These are phyloP conservation scores for Spea multiplicata DNA, from an alignment of 2,113 vertebrate species.

Conservation along the genomic window DNA sequence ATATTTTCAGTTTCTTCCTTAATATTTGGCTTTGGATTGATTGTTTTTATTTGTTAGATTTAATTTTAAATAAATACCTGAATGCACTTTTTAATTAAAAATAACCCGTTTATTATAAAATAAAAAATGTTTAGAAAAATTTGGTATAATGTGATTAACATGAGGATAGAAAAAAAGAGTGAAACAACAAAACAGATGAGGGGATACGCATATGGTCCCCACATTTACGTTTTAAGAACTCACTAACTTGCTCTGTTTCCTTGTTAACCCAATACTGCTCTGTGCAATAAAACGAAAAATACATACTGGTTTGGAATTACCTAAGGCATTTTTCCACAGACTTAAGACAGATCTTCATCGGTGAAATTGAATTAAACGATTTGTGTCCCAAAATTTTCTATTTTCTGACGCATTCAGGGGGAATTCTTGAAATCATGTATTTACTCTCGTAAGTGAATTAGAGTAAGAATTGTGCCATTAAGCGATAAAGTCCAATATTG, in stretches of 20 bases:
- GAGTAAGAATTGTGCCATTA: constrained; percentile 56
- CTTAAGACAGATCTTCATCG: constrained; percentile 13
- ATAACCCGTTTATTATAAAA: constrained; percentile 66
- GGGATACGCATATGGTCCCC: constrained; percentile 32
- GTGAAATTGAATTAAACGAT: constrained; percentile 5
- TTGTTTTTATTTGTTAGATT: constrained; percentile 55
- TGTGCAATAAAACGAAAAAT: constrained; percentile 28
- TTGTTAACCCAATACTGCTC: constrained; percentile 34
- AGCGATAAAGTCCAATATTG: constrained; percentile 61
- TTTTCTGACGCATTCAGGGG: constrained; percentile 53
- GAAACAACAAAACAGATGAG: constrained; percentile 24
- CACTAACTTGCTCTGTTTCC: constrained; percentile 23
- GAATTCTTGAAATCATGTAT: constrained; percentile 56
- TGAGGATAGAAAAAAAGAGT: constrained; percentile 4
- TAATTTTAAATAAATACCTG: constrained; percentile 73
- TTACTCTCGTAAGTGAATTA: constrained; percentile 50
- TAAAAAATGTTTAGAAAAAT: background rate
- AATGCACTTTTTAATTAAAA: constrained; percentile 64
- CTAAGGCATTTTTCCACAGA: constrained; percentile 36
- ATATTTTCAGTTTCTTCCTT: background rate
- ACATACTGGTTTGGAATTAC: constrained; percentile 33
- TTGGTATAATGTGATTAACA: constrained; percentile 39
- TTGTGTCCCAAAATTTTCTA: constrained; percentile 24
- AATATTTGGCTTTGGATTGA: constrained; percentile 44
- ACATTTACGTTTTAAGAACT: constrained; percentile 34